These are phyloP conservation scores for Engystomops pustulosus DNA, from an alignment of 2,113 vertebrate species.

Conservation along the genomic window DNA sequence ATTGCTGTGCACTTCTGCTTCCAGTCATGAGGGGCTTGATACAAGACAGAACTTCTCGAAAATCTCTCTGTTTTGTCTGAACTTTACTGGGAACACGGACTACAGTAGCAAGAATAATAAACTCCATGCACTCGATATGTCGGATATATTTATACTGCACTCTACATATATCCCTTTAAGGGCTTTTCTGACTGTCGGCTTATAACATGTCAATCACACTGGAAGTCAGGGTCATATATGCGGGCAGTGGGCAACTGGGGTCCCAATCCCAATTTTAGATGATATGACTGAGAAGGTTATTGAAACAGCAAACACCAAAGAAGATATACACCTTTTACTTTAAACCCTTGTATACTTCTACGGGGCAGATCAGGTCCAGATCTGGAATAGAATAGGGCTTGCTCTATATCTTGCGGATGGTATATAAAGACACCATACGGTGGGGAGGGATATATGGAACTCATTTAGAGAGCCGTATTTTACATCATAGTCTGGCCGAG, in stretches of 20 bases:
- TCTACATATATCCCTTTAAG: background rate
- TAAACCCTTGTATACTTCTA: too few species aligned
- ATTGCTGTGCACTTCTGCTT: background rate
- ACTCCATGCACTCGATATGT: background rate
- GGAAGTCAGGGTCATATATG: background rate
- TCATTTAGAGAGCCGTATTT: too few species aligned
- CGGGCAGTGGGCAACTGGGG: background rate
- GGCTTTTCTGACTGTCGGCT: background rate
- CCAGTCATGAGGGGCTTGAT: background rate
- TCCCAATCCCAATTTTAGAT: background rate
- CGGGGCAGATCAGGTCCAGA: too few species aligned
- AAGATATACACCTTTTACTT: too few species aligned
- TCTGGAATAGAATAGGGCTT: too few species aligned
- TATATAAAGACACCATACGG: too few species aligned
- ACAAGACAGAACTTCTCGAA: background rate
- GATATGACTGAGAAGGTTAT: background rate
- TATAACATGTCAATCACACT: background rate
- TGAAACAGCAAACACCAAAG: too few species aligned
- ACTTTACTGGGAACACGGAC: background rate
- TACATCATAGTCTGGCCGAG: too few species aligned
- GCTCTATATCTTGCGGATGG: too few species aligned
- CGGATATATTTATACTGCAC: background rate
- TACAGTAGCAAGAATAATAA: constrained; percentile 40
- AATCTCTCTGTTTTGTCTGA: constrained; percentile 30
- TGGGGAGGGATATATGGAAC: too few species aligned